Evolutionary conservation across 2,797 vertebrate species (phyloP).

Genomic region (Takifugu rubripes): DNA sequence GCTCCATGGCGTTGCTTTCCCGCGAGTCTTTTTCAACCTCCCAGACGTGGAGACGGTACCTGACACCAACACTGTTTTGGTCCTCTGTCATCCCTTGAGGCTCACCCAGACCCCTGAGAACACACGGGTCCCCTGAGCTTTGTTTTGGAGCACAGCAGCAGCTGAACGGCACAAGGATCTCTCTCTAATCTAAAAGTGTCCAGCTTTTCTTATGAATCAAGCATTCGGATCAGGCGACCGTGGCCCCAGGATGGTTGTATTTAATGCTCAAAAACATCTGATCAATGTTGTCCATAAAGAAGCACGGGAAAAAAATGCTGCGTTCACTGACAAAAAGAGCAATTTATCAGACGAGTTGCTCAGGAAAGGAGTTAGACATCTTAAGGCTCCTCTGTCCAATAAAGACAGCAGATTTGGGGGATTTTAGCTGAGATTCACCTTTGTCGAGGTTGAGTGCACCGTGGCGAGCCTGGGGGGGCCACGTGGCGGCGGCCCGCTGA

Average conservation of each 20-base stretch:
- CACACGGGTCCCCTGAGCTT: conserved; percentile 19
- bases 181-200: background rate
- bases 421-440: conserved; percentile 55
- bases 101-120: conserved; percentile 33
- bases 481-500: conserved; percentile 36
- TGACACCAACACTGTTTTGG: conserved; percentile 44
- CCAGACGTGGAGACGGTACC: conserved; percentile 35
- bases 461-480: conserved; percentile 31
- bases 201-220: conserved; percentile 5
- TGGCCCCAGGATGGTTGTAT: background rate
- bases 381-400: conserved; percentile 47
- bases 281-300: conserved; percentile 5
- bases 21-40: conserved; percentile 59
- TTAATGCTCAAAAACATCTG: background rate
- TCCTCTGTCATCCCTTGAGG: conserved; percentile 49
- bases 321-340: background rate
- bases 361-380: conserved; percentile 52
- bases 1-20: conserved; percentile 54
- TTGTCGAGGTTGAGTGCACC: conserved; percentile 57
- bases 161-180: conserved; percentile 6
- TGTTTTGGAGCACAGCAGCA: conserved; percentile 7
- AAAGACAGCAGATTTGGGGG: conserved; percentile 46
- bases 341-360: conserved; percentile 33
- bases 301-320: background rate
- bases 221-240: background rate